phyloP scores from a whole-genome alignment of 2,113 vertebrate genomes.

The Eptatretus burgeri region DNA sequence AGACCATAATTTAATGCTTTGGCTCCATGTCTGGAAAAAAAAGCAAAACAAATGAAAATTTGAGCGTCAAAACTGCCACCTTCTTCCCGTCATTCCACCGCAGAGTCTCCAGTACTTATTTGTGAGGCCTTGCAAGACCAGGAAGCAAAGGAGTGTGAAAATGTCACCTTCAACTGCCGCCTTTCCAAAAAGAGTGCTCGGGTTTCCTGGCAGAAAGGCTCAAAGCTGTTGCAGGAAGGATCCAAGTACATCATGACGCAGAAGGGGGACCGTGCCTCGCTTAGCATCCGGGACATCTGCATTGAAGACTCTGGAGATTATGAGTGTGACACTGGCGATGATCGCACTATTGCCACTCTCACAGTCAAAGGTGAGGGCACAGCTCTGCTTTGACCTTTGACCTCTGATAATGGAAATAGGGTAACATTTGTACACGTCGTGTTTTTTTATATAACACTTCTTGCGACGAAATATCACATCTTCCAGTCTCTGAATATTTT shows the following conservation, averaged over 20 bases:
- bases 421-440: no score
- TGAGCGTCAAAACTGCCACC: no score
- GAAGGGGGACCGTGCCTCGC: slow-evolving; percentile 12
- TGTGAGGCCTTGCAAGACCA: not conserved
- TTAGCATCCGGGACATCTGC: slow-evolving; percentile 16
- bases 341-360: slow-evolving; percentile 18
- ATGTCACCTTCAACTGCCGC: slow-evolving; percentile 13
- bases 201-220: slow-evolving; percentile 15
- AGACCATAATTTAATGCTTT: no score
- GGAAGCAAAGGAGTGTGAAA: slow-evolving; percentile 3
- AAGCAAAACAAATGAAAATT: no score
- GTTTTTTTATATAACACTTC: no score
- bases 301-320: slow-evolving; percentile 29
- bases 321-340: slow-evolving; percentile 22
- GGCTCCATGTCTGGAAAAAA: no score
- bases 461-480: no score
- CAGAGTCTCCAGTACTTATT: slow-evolving; percentile 5
- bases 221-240: slow-evolving; percentile 12
- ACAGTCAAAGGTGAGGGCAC: slow-evolving; percentile 29
- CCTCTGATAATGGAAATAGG: no score
- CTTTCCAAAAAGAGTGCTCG: slow-evolving; percentile 13
- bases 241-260: slow-evolving; percentile 18
- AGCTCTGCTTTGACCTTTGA: not conserved
- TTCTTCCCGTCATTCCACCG: not conserved
- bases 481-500: no score